phyloP scores from a whole-genome alignment of 1,140 invertebrate genomes.

The Bombus waltoni region DNA sequence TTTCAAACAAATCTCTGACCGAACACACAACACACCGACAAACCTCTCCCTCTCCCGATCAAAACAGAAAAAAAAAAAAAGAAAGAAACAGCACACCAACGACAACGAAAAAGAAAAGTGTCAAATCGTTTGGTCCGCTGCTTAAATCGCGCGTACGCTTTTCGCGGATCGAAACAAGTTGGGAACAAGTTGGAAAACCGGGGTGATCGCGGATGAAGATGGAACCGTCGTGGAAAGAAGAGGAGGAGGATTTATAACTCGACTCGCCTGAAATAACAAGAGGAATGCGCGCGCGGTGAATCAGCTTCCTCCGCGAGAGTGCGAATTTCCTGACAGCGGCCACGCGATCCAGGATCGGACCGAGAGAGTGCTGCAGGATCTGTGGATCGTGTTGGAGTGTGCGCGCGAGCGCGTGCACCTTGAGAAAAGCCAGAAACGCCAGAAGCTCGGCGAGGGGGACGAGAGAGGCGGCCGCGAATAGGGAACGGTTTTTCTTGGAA shows the following conservation, averaged over 20 bases:
- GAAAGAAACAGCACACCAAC: background rate
- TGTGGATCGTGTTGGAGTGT: background rate
- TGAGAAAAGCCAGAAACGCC: conserved; percentile 71
- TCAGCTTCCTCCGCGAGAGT: conserved; percentile 55
- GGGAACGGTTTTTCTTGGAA: conserved; percentile 60
- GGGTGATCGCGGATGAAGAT: conserved; percentile 6
- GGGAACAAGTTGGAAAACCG: background rate
- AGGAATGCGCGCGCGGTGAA: conserved; percentile 64
- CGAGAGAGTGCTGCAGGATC: background rate
- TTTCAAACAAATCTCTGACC: background rate
- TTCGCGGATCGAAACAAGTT: background rate
- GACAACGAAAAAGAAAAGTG: background rate
- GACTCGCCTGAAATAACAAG: conserved; percentile 64
- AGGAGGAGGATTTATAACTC: conserved; percentile 54
- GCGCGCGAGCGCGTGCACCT: background rate
- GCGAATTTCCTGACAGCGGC: conserved; percentile 55
- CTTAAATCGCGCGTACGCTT: background rate
- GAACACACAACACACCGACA: too few relatives aligned
- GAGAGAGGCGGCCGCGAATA: background rate
- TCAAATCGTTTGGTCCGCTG: background rate
- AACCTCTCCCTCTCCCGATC: too few relatives aligned
- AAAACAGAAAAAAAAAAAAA: background rate
- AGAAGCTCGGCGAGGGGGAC: conserved; percentile 28
- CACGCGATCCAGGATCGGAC: conserved; percentile 16
- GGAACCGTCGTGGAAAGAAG: conserved; percentile 27